Conservation (phyloP, 2,888 invertebrate genomes). For the Pseudolycoriella hygida region DNA sequence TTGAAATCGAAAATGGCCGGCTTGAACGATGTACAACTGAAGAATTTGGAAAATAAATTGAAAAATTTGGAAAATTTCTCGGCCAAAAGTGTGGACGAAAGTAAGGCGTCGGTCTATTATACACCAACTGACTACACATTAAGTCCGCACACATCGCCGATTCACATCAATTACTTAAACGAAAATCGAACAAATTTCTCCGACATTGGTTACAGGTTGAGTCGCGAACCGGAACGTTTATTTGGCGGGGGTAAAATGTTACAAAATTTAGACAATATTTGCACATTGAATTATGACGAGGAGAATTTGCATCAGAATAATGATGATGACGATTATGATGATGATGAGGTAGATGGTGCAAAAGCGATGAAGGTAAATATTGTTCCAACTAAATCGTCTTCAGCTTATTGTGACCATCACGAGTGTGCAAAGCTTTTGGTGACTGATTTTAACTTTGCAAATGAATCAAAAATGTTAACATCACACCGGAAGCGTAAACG, state of each 20-base stretch:
- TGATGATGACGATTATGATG: slow-evolving; percentile 3
- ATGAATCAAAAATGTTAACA: too few species aligned
- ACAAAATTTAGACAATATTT: not conserved
- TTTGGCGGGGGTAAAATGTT: not conserved
- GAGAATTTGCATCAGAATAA: not conserved
- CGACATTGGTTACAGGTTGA: not conserved
- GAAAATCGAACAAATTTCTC: slow-evolving; percentile 21
- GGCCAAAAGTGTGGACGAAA: slow-evolving; percentile 27
- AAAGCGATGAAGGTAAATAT: slow-evolving; percentile 2
- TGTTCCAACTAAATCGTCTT: not conserved
- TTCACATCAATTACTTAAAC: slow-evolving; percentile 34
- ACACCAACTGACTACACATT: slow-evolving; percentile 58
- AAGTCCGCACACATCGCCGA: slow-evolving; percentile 31
- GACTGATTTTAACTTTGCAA: not conserved
- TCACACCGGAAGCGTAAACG: slow-evolving; percentile 3
- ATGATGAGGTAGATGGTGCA: not conserved
- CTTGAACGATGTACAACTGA: slow-evolving; percentile 12
- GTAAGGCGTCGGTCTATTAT: slow-evolving; percentile 60
- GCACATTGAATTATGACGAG: slow-evolving; percentile 1
- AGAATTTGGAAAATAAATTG: slow-evolving; percentile 3
- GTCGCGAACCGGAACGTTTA: not conserved
- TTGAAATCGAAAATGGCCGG: slow-evolving; percentile 24
- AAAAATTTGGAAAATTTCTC: slow-evolving; percentile 10
- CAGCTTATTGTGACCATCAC: not conserved
- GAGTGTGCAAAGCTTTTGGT: not conserved